Evolutionary conservation across 2,888 invertebrate species (phyloP), one percentile per base, ranked within the genome.

Genomic region (Luperina nickerlii): DNA sequence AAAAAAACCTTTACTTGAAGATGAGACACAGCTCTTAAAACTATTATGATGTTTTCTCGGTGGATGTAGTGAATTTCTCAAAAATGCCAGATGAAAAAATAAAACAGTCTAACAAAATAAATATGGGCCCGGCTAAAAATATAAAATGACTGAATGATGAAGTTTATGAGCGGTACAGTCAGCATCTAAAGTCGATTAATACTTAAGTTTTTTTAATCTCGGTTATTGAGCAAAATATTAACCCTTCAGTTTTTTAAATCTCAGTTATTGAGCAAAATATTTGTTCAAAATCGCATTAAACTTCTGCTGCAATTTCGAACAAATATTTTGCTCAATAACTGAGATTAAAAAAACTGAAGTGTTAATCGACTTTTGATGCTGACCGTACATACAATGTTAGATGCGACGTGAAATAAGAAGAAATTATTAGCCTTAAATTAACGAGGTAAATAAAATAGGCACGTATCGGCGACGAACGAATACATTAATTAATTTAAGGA

Each of bases 1-100:
- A 48, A 48, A 4, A 38, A 38, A 57, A 77, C 78, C 76, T 70
- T 89, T 85, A 89, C 90, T 92, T 90, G 90, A 91, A 90, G 83
- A 78, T 83, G 81, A 82, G 78, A 79, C 20, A 81, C 82, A 73
- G 73, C 24, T 67, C 82, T 85, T 87, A 89, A 85, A 81, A 74
- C 85, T 91, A 90, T 82, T 83, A 88, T 89, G 81, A 89, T 88
- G 86, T 76, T 87, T 80, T 76, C 15, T 92, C 91, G 92, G 91
- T 92, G 92, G 92, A 90, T 87, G 89, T 66, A 60, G 70, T 63
- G 79, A 85, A 88, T 84, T 83, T 80, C 54, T 82, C 69, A 85
- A 84, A 85, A 85, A 82, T 82, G 82, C 69, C 82, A 77, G 66
- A 80, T 78, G 65, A 79, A 79, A 79, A 76, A 68, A 75, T 45